Evolutionary conservation across 2,797 vertebrate genomes (phyloP).

Genomic region (Sebastes melanostomus): DNA sequence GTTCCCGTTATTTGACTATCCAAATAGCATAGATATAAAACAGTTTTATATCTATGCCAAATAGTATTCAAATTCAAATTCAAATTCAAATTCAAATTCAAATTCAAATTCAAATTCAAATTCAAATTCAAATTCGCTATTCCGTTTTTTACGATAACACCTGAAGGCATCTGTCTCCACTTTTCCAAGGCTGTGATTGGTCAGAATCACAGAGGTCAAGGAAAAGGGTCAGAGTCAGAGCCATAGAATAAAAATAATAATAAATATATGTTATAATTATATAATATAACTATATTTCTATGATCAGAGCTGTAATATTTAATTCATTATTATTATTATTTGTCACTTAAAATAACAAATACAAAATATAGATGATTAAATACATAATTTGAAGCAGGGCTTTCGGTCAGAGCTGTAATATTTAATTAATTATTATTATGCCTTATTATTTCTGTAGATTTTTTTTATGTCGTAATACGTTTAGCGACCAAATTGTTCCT

Average conservation of each 20-base stretch:
- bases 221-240: background rate
- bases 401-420: too few relatives aligned
- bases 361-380: too few relatives aligned
- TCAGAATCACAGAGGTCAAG: background rate
- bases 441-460: background rate
- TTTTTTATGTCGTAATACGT: background rate
- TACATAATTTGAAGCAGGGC: too few relatives aligned
- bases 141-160: background rate
- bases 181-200: background rate
- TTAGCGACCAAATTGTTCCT: background rate
- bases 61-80: too few relatives aligned
- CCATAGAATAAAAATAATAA: too few relatives aligned
- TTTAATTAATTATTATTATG: background rate
- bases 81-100: too few relatives aligned
- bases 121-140: background rate
- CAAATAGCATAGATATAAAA: background rate
- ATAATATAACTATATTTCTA: too few relatives aligned
- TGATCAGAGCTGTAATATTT: background rate
- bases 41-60: too few relatives aligned
- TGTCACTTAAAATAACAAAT: too few relatives aligned
- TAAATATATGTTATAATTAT: too few relatives aligned
- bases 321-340: background rate
- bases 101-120: too few relatives aligned
- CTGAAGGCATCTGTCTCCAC: constrained; percentile 12
- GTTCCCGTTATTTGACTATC: background rate